A percentile compares a stretch with the other conserved stretches of the same genome.
Evolutionary conservation across 1,140 invertebrate genomes (phyloP).

Genomic region (Eriocheir sinensis): DNA sequence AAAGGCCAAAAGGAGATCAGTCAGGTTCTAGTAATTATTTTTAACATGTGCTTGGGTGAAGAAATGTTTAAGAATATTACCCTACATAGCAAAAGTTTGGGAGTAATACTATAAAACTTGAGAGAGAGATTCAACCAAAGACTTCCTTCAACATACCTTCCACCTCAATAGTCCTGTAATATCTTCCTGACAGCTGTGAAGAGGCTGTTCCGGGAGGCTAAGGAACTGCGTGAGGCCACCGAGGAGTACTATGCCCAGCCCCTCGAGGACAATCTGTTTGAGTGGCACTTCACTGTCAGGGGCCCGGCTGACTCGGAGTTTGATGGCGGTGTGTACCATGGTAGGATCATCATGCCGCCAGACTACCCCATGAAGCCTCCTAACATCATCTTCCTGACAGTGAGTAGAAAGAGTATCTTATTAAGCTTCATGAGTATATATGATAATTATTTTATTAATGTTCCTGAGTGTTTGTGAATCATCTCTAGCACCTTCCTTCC

Average conservation of each 20-base stretch:
- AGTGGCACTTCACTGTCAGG: slow-evolving; percentile 98
- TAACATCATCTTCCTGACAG: slow-evolving; percentile 95
- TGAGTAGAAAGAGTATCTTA: too few species aligned
- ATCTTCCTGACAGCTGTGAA: slow-evolving; percentile 89
- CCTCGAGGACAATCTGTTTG: slow-evolving; percentile 97
- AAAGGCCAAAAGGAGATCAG: too few species aligned
- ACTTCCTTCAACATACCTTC: background rate
- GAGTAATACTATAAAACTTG: background rate
- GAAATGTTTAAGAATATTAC: background rate
- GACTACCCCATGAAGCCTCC: slow-evolving; percentile 99
- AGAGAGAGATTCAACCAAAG: background rate
- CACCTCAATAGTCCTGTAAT: background rate
- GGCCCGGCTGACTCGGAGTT: slow-evolving; percentile 94
- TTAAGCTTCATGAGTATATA: too few species aligned
- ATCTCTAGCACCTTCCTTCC: too few species aligned
- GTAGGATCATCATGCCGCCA: slow-evolving; percentile 92
- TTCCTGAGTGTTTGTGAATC: too few species aligned
- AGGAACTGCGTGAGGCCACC: slow-evolving; percentile 91
- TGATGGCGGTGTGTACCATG: slow-evolving; percentile 95
- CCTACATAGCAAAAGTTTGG: background rate
- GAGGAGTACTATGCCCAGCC: slow-evolving; percentile 96
- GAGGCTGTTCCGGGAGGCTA: slow-evolving; percentile 95
- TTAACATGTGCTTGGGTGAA: too few species aligned
- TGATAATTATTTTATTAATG: too few species aligned
- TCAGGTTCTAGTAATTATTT: too few species aligned